Base-by-base conservation (phyloP, 1,140 invertebrate genomes). In the Calephelis virginiensis region DNA sequence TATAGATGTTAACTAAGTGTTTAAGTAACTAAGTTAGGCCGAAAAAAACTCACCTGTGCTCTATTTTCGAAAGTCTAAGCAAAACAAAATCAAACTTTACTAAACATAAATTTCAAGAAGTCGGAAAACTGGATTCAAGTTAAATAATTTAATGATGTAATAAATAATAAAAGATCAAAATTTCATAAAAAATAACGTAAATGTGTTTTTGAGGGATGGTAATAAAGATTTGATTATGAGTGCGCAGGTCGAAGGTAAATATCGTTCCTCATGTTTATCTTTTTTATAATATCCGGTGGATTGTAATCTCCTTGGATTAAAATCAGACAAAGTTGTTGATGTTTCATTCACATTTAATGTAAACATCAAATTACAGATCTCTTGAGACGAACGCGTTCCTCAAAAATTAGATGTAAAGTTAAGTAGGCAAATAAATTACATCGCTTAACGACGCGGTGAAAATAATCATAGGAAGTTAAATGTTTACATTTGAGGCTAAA, bases 381-480 rank as follows among this genome's bases (percentile, higher is more conserved):
- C 28, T 28, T 14, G 53, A 56, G 28, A 56, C 28, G 53, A 56
- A 10, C 53, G 53, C 53, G 50, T 56, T 56, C 53, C 53, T 53
- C 12, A 56, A 56, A 56, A 56, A 56, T 8, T 17, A 28, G 53
- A 28, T 14, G 28, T 56, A 12, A 56, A 56, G 28, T 56, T 56
- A 56, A 56, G 53, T 56, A 28, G 53, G 17, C 53, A 56, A 56
- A 56, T 56, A 56, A 56, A 56, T 56, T 56, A 56, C 14, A 28
- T 5, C 53, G 14, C 53, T 11, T 12, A 37, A 11, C 28, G 53
- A 8, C 11, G 17, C 10, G 17, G 17, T 28, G 53, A 17, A 28
- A 10, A 28, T 28, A 56, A 56, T 37, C 17, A 56, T 56, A 11
- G 53, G 10, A 17, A 28, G 6, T 28, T 17, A 17, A 28, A 37